Conservation (phyloP, 2,888 invertebrate species). For the Protula sp. region DNA sequence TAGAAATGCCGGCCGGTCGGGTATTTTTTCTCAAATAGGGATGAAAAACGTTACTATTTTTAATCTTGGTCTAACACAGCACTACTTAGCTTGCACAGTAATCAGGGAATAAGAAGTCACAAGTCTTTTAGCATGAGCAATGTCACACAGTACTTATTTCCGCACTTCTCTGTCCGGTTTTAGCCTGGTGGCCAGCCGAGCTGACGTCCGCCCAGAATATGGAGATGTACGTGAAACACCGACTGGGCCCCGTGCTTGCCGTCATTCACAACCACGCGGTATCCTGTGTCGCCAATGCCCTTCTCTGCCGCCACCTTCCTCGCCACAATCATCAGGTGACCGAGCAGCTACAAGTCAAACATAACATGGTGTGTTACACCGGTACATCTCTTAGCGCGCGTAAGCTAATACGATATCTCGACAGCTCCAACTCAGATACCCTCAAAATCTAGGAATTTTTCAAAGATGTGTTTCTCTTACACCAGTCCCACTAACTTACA, state of each 20-base stretch:
- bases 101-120: too few species aligned
- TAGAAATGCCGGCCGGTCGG: too few species aligned
- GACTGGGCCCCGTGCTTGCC: conserved; percentile 88
- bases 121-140: too few species aligned
- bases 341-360: conserved; percentile 65
- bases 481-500: too few species aligned
- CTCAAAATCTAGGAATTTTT: too few species aligned
- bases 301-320: conserved; percentile 73
- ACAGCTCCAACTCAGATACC: background rate
- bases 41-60: too few species aligned
- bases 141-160: too few species aligned
- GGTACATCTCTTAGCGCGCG: background rate
- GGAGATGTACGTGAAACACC: conserved; percentile 90
- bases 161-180: too few species aligned
- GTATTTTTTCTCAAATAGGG: too few species aligned
- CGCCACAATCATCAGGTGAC: conserved; percentile 77
- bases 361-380: background rate
- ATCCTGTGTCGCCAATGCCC: conserved; percentile 70
- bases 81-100: too few species aligned
- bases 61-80: too few species aligned
- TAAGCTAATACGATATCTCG: background rate
- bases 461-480: too few species aligned
- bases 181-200: conserved; percentile 82
- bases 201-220: conserved; percentile 89
- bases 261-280: conserved; percentile 85